A percentile compares a stretch with the other conserved stretches of the same genome.
These are phyloP conservation scores for Gonatopus flavifemur DNA, from an alignment of 1,140 invertebrate genomes.

Conservation along the genomic window DNA sequence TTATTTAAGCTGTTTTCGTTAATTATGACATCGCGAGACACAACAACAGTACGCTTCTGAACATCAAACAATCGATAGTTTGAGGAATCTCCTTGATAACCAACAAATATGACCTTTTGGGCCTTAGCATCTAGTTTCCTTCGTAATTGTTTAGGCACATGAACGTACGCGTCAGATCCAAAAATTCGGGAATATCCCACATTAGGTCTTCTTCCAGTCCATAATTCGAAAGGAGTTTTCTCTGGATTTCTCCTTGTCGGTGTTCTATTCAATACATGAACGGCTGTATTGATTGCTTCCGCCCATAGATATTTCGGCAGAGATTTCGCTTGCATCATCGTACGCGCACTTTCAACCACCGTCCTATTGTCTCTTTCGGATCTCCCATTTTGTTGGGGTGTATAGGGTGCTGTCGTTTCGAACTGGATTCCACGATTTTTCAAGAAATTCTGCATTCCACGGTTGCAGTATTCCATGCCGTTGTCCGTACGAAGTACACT, in stretches of 20 bases:
- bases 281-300: constrained; percentile 49
- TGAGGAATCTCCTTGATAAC: background rate
- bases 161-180: constrained; percentile 28
- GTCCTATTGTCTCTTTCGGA: constrained; percentile 40
- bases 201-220: constrained; percentile 8
- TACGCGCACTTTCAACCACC: no score
- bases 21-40: constrained; percentile 36
- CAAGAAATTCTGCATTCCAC: background rate
- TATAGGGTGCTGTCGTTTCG: constrained; percentile 32
- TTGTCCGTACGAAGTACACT: background rate
- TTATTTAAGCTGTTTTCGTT: constrained; percentile 15
- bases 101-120: constrained; percentile 4
- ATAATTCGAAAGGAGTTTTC: constrained; percentile 14
- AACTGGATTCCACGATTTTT: constrained; percentile 20
- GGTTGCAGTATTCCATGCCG: background rate
- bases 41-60: constrained; percentile 21
- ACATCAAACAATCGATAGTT: constrained; percentile 1
- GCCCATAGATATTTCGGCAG: constrained; percentile 47
- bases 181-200: constrained; percentile 31
- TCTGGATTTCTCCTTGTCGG: background rate
- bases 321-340: constrained; percentile 38
- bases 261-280: constrained; percentile 20
- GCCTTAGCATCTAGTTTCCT: constrained; percentile 31
- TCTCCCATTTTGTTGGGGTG: constrained; percentile 45
- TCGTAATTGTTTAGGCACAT: constrained; percentile 31